Conservation (phyloP, 1,140 invertebrate genomes). For the Hypothenemus hampei region DNA sequence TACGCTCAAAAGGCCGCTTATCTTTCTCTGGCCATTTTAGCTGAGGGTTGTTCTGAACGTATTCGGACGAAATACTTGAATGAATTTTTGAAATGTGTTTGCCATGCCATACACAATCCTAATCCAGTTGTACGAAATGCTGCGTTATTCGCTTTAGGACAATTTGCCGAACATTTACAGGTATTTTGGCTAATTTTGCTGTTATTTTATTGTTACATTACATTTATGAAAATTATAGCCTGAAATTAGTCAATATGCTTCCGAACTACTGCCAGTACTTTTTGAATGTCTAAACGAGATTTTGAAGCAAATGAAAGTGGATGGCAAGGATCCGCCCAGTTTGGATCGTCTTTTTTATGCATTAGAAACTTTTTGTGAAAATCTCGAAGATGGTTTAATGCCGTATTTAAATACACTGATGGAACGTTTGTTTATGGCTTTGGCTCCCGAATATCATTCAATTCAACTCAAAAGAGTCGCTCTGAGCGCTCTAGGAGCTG, state of each 20-base stretch:
- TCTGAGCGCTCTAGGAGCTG: conserved; percentile 63
- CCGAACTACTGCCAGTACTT: conserved; percentile 67
- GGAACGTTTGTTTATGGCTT: conserved; percentile 59
- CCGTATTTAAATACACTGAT: conserved; percentile 70
- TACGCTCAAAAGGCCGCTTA: conserved; percentile 66
- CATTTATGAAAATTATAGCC: conserved; percentile 66
- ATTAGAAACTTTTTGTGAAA: conserved; percentile 75
- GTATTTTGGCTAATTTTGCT: conserved; percentile 55
- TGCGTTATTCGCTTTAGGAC: conserved; percentile 74
- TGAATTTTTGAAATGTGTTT: conserved; percentile 63
- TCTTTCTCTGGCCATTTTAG: conserved; percentile 66
- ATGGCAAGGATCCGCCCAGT: conserved; percentile 55
- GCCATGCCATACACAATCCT: conserved; percentile 62
- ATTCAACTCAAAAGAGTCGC: conserved; percentile 60
- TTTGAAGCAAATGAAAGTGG: conserved; percentile 50
- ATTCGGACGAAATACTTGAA: conserved; percentile 68
- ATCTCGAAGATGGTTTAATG: conserved; percentile 64
- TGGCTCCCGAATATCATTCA: conserved; percentile 52
- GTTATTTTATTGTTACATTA: too few relatives aligned
- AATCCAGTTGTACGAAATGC: conserved; percentile 62
- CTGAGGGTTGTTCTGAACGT: conserved; percentile 76
- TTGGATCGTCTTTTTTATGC: conserved; percentile 75
- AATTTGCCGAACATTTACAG: conserved; percentile 78
- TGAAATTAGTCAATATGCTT: conserved; percentile 65
- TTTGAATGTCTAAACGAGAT: conserved; percentile 65